These are phyloP conservation scores for Palythoa caribaeorum DNA, from an alignment of 92 coral and sea anemone species.

Conservation along the genomic window DNA sequence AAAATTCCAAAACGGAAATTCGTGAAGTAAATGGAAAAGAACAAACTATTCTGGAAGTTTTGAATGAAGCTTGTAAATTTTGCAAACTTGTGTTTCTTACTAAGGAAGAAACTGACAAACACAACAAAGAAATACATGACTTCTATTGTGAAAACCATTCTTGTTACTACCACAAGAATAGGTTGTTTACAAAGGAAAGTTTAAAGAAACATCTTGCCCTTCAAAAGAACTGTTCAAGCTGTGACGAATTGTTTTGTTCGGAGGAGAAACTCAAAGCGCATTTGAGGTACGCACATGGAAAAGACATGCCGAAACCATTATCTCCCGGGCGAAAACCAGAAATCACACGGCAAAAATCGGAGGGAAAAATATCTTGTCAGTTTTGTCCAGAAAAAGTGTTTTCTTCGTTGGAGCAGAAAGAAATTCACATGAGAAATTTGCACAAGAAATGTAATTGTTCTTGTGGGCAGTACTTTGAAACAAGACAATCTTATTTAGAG, in stretches of 20 bases:
- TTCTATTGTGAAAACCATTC: slow-evolving; percentile 80
- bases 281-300: slow-evolving; percentile 70
- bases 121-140: slow-evolving; percentile 67
- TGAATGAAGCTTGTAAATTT: slow-evolving; percentile 71
- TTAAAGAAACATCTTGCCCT: slow-evolving; percentile 67
- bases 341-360: slow-evolving; percentile 35
- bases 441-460: slow-evolving; percentile 99
- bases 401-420: slow-evolving; percentile 80
- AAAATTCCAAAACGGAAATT: slow-evolving; percentile 54
- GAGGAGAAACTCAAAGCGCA: slow-evolving; percentile 65
- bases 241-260: slow-evolving; percentile 75
- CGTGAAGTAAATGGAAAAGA: slow-evolving; percentile 80
- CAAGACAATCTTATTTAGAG: slow-evolving; percentile 82
- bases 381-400: slow-evolving; percentile 91
- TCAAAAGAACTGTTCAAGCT: slow-evolving; percentile 73
- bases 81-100: slow-evolving; percentile 82
- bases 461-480: slow-evolving; percentile 88
- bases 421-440: slow-evolving; percentile 92
- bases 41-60: slow-evolving; percentile 66
- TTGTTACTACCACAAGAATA: slow-evolving; percentile 62
- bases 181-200: slow-evolving; percentile 74
- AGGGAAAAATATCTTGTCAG: slow-evolving; percentile 64
- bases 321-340: background rate
- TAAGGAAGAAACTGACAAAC: slow-evolving; percentile 59
- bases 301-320: background rate